phyloP scores from a whole-genome alignment of 2,888 invertebrate genomes.

The Elysia crispata region DNA sequence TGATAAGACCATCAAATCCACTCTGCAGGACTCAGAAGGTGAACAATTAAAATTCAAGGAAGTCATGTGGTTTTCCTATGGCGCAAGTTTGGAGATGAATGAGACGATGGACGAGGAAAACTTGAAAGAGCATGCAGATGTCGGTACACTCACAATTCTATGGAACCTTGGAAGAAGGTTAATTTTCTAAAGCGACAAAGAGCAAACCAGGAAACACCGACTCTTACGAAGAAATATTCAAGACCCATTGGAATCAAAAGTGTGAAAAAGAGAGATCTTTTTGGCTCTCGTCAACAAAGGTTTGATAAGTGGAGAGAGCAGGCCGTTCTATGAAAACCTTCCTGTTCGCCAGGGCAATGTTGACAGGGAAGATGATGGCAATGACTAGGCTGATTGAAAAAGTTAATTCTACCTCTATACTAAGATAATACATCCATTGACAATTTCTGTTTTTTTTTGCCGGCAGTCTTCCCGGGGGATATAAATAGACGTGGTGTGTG shows the following conservation, averaged over 20 bases:
- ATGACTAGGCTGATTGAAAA: constrained; percentile 18
- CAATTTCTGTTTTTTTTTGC: constrained; percentile 4
- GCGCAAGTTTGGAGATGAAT: constrained; percentile 37
- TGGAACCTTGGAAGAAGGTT: constrained; percentile 39
- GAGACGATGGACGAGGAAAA: constrained; percentile 21
- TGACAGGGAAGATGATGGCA: constrained; percentile 16
- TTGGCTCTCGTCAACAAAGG: constrained; percentile 36
- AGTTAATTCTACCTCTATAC: constrained; percentile 4
- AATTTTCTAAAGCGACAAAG: background rate
- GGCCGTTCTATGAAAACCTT: constrained; percentile 33
- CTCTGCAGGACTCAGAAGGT: constrained; percentile 26
- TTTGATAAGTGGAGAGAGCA: constrained; percentile 15
- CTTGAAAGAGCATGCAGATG: constrained; percentile 22
- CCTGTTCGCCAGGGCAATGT: constrained; percentile 21
- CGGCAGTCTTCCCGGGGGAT: constrained; percentile 1
- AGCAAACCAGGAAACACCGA: background rate
- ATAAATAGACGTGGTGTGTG: constrained; percentile 9
- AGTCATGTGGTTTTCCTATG: constrained; percentile 39
- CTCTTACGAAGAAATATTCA: constrained; percentile 16
- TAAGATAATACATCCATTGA: constrained; percentile 9
- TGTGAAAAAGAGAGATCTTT: constrained; percentile 34
- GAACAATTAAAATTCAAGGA: constrained; percentile 39
- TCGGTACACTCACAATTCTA: constrained; percentile 29
- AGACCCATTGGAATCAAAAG: constrained; percentile 27
- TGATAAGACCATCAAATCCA: constrained; percentile 34